A percentile compares a stretch with the other conserved stretches of the same genome.
Evolutionary conservation across 2,888 invertebrate genomes (phyloP).

Genomic region (Monoplex corrugatus): DNA sequence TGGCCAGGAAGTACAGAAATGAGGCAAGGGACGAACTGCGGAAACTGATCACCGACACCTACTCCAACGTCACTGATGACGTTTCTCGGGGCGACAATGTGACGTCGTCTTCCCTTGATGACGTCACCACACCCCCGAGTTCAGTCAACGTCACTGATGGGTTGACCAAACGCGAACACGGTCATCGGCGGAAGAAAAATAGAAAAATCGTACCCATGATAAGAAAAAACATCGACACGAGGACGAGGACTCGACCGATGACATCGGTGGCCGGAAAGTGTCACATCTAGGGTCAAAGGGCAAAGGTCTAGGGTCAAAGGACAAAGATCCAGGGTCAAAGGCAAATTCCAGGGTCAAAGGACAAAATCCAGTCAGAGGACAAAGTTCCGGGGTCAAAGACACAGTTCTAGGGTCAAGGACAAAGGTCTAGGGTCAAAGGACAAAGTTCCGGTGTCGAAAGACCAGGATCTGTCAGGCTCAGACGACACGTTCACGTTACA

Average conservation of each 20-base stretch:
- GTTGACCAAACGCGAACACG: neutral
- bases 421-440: too few species aligned
- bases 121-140: neutral
- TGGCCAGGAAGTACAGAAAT: constrained; percentile 50
- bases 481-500: too few species aligned
- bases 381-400: neutral
- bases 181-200: neutral
- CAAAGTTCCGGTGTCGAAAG: too few species aligned
- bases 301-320: too few species aligned
- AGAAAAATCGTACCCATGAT: too few species aligned
- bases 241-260: neutral
- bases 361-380: too few species aligned
- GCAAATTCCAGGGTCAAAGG: too few species aligned
- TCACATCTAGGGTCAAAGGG: neutral
- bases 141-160: neutral
- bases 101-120: neutral
- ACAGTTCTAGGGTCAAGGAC: too few species aligned
- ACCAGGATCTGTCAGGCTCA: too few species aligned
- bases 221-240: too few species aligned
- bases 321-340: too few species aligned
- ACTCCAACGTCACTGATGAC: neutral
- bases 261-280: neutral
- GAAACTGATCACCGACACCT: constrained; percentile 88
- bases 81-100: neutral
- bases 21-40: constrained; percentile 84